A percentile compares a stretch with the other conserved stretches of the same genome.
phyloP scores from a whole-genome alignment of 2,113 vertebrate genomes.

The Merops nubicus region DNA sequence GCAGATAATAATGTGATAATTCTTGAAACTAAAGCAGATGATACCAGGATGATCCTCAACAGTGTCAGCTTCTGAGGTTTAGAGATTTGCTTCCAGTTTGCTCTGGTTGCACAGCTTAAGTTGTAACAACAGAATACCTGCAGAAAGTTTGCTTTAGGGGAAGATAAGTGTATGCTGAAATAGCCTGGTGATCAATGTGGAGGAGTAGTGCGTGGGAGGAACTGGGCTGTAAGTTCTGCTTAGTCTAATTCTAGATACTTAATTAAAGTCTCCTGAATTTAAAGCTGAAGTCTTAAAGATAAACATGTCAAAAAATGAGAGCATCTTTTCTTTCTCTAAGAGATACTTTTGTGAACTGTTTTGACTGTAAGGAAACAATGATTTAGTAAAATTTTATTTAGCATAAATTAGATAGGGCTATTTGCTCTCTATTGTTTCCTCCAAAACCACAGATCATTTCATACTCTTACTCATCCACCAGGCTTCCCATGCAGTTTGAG shows the following conservation, averaged over 20 bases:
- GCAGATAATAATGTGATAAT: neutral
- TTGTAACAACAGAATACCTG: neutral
- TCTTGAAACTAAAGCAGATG: neutral
- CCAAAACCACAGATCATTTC: neutral
- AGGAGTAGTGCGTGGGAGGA: neutral
- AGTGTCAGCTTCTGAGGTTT: neutral
- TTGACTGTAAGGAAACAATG: neutral
- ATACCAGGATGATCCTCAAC: neutral
- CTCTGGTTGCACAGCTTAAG: neutral
- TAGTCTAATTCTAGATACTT: constrained; percentile 1
- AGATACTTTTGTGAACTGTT: neutral
- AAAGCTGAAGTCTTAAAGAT: neutral
- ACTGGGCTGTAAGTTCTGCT: neutral
- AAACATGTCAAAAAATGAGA: neutral
- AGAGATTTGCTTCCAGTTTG: neutral
- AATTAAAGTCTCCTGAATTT: constrained; percentile 25
- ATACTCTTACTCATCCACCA: neutral
- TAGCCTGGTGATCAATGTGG: neutral
- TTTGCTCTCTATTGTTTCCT: neutral
- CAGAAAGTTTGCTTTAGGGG: neutral
- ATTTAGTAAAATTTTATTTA: neutral
- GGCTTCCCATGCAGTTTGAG: neutral
- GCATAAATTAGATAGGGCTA: neutral
- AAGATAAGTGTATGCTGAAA: neutral
- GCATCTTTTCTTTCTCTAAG: neutral